These are phyloP conservation scores for Bembecia ichneumoniformis DNA, from an alignment of 2,888 invertebrate genomes.

Conservation along the genomic window DNA sequence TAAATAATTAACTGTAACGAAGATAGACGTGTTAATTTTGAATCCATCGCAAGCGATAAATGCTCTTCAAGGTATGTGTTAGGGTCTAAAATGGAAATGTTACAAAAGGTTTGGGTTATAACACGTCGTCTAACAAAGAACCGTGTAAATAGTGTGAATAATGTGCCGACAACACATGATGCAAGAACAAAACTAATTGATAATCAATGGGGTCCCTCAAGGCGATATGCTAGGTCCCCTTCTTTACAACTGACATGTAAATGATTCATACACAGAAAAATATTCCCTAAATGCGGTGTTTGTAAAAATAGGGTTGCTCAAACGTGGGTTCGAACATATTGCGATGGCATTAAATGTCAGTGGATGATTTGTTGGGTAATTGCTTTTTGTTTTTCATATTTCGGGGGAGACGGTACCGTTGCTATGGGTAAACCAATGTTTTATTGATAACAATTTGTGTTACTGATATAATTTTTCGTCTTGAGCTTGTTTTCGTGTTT, in stretches of 20 bases:
- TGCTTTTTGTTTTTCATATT: slow-evolving; percentile 54
- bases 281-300: slow-evolving; percentile 35
- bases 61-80: slow-evolving; percentile 21
- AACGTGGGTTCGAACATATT: slow-evolving; percentile 63
- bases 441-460: slow-evolving; percentile 58
- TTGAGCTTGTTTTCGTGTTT: slow-evolving; percentile 19
- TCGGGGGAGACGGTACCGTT: slow-evolving; percentile 44
- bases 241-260: slow-evolving; percentile 47
- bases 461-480: slow-evolving; percentile 29
- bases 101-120: slow-evolving; percentile 28
- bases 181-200: slow-evolving; percentile 68
- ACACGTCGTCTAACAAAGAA: slow-evolving; percentile 49
- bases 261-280: slow-evolving; percentile 55
- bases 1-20: slow-evolving; percentile 66
- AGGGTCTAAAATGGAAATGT: slow-evolving; percentile 22
- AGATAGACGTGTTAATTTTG: slow-evolving; percentile 61
- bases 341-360: slow-evolving; percentile 67
- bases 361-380: slow-evolving; percentile 70
- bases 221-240: slow-evolving; percentile 39
- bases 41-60: slow-evolving; percentile 20
- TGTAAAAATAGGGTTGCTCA: slow-evolving; percentile 29
- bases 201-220: slow-evolving; percentile 59
- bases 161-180: slow-evolving; percentile 58
- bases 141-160: slow-evolving; percentile 68
- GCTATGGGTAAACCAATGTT: slow-evolving; percentile 45